Evolutionary conservation across 2,888 invertebrate species (phyloP), one percentile per base, ranked within the genome.

Genomic region (Acanthosepion pharaonis): DNA sequence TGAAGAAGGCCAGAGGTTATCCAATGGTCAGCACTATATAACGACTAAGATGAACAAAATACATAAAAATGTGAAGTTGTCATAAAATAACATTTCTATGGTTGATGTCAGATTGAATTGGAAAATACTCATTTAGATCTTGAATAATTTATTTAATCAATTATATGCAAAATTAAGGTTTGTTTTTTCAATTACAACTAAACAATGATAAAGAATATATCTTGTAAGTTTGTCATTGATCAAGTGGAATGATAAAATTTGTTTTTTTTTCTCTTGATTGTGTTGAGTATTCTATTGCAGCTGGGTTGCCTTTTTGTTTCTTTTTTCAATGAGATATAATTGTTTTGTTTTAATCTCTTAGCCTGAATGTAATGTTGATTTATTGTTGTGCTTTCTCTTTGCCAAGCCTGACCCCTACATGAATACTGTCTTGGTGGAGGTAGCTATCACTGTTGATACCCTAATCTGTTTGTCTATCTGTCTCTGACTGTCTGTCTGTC

Each of bases 351-450:
- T 78, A n/a, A 78, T 78, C n/a, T 78, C n/a, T 78, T 15, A 33
- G 78, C n/a, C 23, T 78, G n/a, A 78, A n/a, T 78, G 78, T 78
- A n/a, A 78, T n/a, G 78, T 78, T 78, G 78, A 78, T 78, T 78
- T 78, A 78, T 78, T 78, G 78, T 78, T 78, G 78, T 78, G 78
- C 78, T 93, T 49, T 93, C 49, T 93, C 28, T 93, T 93, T 53
- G n/a, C 53, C 28, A 93, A 93, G 92, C 92, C 92, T 93, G 92
- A 93, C 28, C 92, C 92, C 53, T 93, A 93, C 92, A 93, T 93
- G 92, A 93, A 93, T 53, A 49, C 92, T 93, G 92, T 93, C n/a
- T 93, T 93, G 92, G 92, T 93, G 92, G 92, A 93, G 92, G 92
- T 93, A 93, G 92, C 92, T 93, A 93, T 93, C 49, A 93, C 92